A percentile compares a stretch with the other conserved stretches of the same genome.
These are phyloP conservation scores for Hydrotaea diabolus DNA, from an alignment of 2,888 invertebrate genomes.

Conservation along the genomic window DNA sequence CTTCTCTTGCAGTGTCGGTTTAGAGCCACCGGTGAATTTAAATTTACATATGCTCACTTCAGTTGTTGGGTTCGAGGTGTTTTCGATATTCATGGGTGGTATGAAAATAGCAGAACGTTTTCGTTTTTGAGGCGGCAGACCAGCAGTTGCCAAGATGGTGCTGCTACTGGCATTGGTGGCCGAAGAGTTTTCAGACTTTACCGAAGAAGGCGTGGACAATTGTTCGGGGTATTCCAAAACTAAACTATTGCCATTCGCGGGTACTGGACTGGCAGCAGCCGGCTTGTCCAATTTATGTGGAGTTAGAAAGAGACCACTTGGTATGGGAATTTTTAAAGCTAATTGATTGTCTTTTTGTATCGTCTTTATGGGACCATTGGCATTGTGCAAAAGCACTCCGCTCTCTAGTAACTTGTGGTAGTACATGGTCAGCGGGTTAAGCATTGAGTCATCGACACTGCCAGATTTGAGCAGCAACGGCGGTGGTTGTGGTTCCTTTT, in stretches of 20 bases:
- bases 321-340: conserved; percentile 77
- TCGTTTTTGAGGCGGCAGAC: conserved; percentile 83
- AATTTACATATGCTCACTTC: conserved; percentile 96
- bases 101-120: conserved; percentile 92
- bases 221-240: conserved; percentile 70
- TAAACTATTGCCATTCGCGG: conserved; percentile 76
- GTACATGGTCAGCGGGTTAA: conserved; percentile 89
- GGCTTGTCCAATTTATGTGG: conserved; percentile 70
- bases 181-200: conserved; percentile 81
- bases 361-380: conserved; percentile 75
- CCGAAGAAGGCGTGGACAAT: conserved; percentile 79
- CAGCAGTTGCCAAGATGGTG: conserved; percentile 68
- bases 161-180: conserved; percentile 73
- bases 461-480: background rate
- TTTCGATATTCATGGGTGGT: conserved; percentile 89
- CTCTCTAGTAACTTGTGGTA: conserved; percentile 87
- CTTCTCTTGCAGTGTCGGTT: conserved; percentile 93
- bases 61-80: conserved; percentile 88
- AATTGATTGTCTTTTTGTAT: conserved; percentile 81
- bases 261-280: conserved; percentile 68
- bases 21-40: conserved; percentile 95
- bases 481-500: background rate
- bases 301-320: conserved; percentile 72
- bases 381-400: conserved; percentile 78
- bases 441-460: conserved; percentile 78